Conservation (phyloP, 2,797 vertebrate genomes). For the Odontamblyopus rebecca region DNA sequence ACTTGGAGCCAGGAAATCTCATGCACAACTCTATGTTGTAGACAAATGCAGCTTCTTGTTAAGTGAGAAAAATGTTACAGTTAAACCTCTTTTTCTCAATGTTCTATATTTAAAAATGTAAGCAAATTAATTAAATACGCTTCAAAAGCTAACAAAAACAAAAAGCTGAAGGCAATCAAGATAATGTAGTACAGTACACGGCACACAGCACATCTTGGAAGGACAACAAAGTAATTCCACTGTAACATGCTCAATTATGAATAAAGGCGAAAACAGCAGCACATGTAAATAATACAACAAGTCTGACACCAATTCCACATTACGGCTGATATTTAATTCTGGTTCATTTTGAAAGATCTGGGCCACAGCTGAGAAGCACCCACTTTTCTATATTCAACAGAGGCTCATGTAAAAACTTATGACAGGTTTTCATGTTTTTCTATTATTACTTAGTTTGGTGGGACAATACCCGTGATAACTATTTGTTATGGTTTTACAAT, state of each 20-base stretch:
- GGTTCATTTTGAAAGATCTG: conserved; percentile 49
- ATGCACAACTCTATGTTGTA: conserved; percentile 36
- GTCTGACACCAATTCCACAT: conserved; percentile 32
- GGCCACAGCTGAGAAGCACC: conserved; percentile 50
- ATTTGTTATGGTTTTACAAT: too few relatives aligned
- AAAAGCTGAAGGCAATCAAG: conserved; percentile 16
- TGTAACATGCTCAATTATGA: conserved; percentile 55
- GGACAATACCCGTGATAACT: too few relatives aligned
- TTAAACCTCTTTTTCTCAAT: neutral
- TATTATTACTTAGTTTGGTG: too few relatives aligned
- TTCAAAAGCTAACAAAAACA: conserved; percentile 15
- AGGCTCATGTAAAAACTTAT: conserved; percentile 66
- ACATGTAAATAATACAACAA: conserved; percentile 63
- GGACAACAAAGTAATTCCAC: conserved; percentile 48
- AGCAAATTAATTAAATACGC: conserved; percentile 10
- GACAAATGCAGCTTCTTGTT: conserved; percentile 52
- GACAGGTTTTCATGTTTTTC: too few relatives aligned
- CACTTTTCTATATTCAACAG: conserved; percentile 57
- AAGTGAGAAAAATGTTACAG: conserved; percentile 3
- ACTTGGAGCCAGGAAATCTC: neutral
- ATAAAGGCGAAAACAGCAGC: conserved; percentile 45
- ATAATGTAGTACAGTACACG: conserved; percentile 18
- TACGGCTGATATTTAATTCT: conserved; percentile 37
- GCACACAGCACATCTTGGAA: conserved; percentile 25
- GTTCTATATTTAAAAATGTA: neutral